Percentiles rank a stretch among this genome's conserved stretches.
Conservation (phyloP, 1,140 invertebrate genomes). For the Caerostris darwini region DNA sequence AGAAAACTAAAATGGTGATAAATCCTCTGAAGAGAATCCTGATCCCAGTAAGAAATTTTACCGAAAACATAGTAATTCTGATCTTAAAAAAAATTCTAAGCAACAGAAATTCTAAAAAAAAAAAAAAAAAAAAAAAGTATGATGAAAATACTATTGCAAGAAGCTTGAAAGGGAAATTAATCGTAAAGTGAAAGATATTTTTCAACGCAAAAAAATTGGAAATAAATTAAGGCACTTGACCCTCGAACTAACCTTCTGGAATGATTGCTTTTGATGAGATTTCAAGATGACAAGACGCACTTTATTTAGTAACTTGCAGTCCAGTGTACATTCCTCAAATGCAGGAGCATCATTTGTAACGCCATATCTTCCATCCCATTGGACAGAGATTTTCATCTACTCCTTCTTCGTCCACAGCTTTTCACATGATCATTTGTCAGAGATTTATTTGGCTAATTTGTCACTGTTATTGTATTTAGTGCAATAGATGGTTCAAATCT, state of each 20-base stretch:
- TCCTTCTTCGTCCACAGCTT: background rate
- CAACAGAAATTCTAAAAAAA: background rate
- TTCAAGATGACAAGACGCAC: background rate
- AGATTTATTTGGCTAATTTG: conserved; percentile 58
- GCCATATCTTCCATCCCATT: conserved; percentile 1
- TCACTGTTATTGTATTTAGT: conserved; percentile 48
- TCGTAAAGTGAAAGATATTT: background rate
- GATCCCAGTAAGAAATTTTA: too few species aligned
- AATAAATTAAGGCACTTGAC: conserved; percentile 18
- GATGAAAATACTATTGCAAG: background rate
- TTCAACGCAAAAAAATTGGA: background rate
- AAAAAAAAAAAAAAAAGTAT: background rate
- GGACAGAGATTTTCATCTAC: background rate
- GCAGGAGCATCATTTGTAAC: background rate
- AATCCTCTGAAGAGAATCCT: too few species aligned
- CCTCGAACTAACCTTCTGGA: background rate
- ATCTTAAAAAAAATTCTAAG: background rate
- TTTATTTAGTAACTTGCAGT: background rate
- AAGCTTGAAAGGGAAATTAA: background rate
- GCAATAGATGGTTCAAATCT: conserved; percentile 33
- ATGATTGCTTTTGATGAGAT: conserved; percentile 20
- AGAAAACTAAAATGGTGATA: too few species aligned
- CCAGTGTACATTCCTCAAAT: background rate
- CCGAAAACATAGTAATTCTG: too few species aligned
- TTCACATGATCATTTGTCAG: conserved; percentile 43